Percentiles rank a stretch among this genome's conserved stretches.
phyloP scores from a whole-genome alignment of 2,113 vertebrate species.

The Epinephelus moara region DNA sequence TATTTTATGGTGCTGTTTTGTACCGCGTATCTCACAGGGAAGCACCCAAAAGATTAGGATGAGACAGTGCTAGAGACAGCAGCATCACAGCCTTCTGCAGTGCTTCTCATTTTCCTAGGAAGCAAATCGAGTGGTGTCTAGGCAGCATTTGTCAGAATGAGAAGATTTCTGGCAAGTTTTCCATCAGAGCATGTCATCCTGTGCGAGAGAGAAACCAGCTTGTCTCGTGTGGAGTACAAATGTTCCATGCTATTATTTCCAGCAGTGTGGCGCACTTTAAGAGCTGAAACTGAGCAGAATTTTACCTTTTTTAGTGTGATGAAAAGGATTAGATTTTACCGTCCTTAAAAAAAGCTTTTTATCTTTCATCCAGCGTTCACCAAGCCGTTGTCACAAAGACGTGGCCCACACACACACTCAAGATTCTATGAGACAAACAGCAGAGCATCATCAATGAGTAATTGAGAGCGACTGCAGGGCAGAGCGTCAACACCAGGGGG shows the following conservation, averaged over 20 bases:
- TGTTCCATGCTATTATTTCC: conserved; percentile 25
- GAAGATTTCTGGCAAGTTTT: conserved; percentile 53
- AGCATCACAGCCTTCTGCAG: conserved; percentile 41
- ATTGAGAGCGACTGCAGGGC: conserved; percentile 69
- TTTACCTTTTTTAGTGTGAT: neutral
- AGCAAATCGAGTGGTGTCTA: conserved; percentile 31
- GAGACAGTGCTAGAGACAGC: conserved; percentile 14
- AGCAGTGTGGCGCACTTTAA: neutral
- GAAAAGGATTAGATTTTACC: neutral
- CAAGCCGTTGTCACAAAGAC: conserved; percentile 18
- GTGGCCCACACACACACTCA: conserved; percentile 11
- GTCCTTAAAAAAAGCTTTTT: neutral
- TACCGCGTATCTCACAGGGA: conserved; percentile 29
- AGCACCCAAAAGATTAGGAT: conserved; percentile 34
- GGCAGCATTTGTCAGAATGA: conserved; percentile 58
- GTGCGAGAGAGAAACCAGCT: conserved; percentile 38
- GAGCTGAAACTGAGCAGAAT: neutral
- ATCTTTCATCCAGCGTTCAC: neutral
- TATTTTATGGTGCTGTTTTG: conserved; percentile 2
- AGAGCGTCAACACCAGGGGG: conserved; percentile 51
- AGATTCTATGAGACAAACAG: conserved; percentile 56
- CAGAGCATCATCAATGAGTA: conserved; percentile 68
- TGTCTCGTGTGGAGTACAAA: conserved; percentile 23
- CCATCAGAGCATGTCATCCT: conserved; percentile 49
- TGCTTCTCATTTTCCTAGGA: conserved; percentile 25